Conservation (phyloP, 2,113 vertebrate species). For the Nycticebus coucang region DNA sequence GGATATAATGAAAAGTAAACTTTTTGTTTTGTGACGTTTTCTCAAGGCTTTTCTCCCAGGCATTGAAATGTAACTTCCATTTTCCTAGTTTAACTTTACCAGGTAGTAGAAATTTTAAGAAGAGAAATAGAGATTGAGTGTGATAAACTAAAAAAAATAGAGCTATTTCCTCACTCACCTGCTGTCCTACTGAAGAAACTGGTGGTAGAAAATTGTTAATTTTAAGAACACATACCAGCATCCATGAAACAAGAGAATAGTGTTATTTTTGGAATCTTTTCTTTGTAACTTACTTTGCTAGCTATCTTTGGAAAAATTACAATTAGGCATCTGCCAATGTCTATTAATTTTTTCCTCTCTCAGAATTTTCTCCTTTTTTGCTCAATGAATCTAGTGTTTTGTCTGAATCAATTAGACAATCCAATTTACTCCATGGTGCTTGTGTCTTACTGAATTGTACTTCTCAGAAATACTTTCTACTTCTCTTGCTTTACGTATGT, state of each 20-base stretch:
- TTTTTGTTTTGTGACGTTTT: conserved; percentile 81
- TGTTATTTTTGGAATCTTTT: not conserved
- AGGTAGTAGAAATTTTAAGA: conserved; percentile 43
- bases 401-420: not conserved
- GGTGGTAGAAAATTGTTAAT: conserved; percentile 15
- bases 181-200: not conserved
- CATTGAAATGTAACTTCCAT: conserved; percentile 69
- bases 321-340: not conserved
- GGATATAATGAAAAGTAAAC: conserved; percentile 84
- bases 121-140: conserved; percentile 48
- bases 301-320: not conserved
- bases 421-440: not conserved
- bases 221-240: not conserved
- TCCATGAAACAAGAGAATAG: not conserved
- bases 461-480: not conserved
- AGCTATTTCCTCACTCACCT: not conserved
- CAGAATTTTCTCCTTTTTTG: not conserved
- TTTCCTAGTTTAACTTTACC: conserved; percentile 35
- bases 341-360: not conserved
- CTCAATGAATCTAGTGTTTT: not conserved
- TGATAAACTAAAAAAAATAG: conserved; percentile 51
- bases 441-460: not conserved
- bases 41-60: conserved; percentile 62
- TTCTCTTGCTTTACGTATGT: not conserved
- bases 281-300: not conserved